A percentile compares a stretch with the other conserved stretches of the same genome.
Evolutionary conservation across 53 echinoderm and acorn worm genomes (phyloP).

Genomic region (Glandiceps talaboti): DNA sequence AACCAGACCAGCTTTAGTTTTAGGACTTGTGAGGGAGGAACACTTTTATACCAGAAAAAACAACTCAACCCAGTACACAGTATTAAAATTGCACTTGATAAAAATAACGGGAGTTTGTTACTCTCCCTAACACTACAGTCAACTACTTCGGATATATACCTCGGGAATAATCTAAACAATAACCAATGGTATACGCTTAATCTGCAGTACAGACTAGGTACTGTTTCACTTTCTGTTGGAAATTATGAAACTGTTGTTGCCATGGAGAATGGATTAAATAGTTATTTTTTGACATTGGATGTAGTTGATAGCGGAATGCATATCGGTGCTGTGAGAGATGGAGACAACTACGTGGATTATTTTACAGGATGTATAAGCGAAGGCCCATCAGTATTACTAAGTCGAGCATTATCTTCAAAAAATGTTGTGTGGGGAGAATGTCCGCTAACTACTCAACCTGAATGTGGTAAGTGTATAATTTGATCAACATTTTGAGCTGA

Average conservation of each 20-base stretch:
- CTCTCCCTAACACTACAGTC: neutral
- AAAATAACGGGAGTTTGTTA: neutral
- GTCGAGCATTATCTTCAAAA: conserved; percentile 6
- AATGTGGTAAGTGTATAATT: conserved; percentile 45
- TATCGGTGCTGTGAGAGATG: neutral
- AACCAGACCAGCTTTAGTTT: conserved; percentile 33
- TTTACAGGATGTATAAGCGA: conserved; percentile 66
- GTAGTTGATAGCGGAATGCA: conserved; percentile 7
- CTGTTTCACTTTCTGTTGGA: conserved; percentile 20
- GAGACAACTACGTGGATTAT: neutral
- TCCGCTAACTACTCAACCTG: conserved; percentile 32
- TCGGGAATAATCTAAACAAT: neutral
- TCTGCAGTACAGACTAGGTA: conserved; percentile 20
- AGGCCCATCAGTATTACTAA: conserved; percentile 22
- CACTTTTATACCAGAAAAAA: conserved; percentile 23
- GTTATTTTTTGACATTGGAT: conserved; percentile 22
- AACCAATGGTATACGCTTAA: conserved; percentile 38
- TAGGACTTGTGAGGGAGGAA: conserved; percentile 74
- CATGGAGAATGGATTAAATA: conserved; percentile 8
- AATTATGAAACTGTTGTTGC: conserved; percentile 6
- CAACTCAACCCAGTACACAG: neutral
- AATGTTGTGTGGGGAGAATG: conserved; percentile 59
- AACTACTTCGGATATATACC: neutral
- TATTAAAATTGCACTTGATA: neutral
- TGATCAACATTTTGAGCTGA: too few relatives aligned